Evolutionary conservation across 2,113 vertebrate species (phyloP).

Genomic region (Mus spicilegus): DNA sequence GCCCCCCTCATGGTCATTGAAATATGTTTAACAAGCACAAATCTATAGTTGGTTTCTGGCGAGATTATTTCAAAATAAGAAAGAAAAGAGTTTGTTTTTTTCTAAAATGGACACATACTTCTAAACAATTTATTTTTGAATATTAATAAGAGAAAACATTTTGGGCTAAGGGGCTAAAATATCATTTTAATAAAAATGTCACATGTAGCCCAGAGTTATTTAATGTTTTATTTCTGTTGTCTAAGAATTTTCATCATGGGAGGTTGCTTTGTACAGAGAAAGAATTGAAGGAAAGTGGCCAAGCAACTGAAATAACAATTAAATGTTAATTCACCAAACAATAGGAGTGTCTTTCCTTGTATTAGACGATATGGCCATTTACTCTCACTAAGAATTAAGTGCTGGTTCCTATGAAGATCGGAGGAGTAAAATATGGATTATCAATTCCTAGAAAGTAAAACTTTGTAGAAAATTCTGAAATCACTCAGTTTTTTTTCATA

Average conservation of each 20-base stretch:
- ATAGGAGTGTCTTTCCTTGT: background rate
- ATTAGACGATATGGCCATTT: background rate
- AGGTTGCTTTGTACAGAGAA: slow-evolving; percentile 39
- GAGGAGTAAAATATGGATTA: background rate
- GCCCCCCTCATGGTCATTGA: no score
- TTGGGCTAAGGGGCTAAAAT: slow-evolving; percentile 34
- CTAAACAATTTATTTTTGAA: slow-evolving; percentile 37
- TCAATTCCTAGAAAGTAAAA: slow-evolving; percentile 22
- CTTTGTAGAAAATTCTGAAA: slow-evolving; percentile 14
- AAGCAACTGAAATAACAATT: background rate
- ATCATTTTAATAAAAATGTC: slow-evolving; percentile 26
- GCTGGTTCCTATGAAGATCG: background rate
- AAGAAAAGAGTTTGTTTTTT: background rate
- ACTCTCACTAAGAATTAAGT: background rate
- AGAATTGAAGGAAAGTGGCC: slow-evolving; percentile 23
- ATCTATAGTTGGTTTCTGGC: background rate
- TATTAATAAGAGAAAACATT: slow-evolving; percentile 38
- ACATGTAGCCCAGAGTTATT: background rate
- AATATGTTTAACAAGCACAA: slow-evolving; percentile 33
- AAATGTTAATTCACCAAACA: slow-evolving; percentile 30
- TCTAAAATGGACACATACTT: background rate
- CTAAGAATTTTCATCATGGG: slow-evolving; percentile 6
- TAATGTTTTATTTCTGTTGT: background rate
- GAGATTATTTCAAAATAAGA: background rate
- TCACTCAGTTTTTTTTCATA: background rate